Evolutionary conservation across 2,797 vertebrate species (phyloP), one percentile per base, ranked within the genome.

Genomic region (Glyptemys insculpta): DNA sequence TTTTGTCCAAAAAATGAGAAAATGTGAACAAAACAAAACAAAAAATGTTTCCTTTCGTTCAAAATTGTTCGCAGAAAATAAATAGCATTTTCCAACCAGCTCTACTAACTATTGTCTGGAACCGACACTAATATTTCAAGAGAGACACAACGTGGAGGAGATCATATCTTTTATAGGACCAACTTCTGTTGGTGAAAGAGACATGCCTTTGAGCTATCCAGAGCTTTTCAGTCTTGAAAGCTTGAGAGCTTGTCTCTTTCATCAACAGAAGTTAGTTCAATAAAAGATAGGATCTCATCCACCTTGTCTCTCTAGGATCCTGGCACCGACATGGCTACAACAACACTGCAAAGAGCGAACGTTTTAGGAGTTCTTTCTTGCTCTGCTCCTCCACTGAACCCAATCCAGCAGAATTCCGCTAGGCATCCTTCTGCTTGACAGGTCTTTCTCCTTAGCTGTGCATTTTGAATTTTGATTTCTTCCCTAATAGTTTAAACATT

Each of bases 41-140:
- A 49, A 76, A 44, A 44, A 27, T 11, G 4, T 74, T 87, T 56
- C 1, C 0, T 53, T 87, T 53, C 0, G 0, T 57, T 72, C 14
- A 19, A 12, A 0, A 0, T 34, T 62, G 12, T 78, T 5, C 37
- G 8, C 56, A 19, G 44, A 29, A 53, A 88, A 8, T 25, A 27
- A 34, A 50, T 27, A 0, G 0, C 31, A 81, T 25, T 15, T 29
- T 53, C 52, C 52, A 37, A 31, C 5, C 9, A 31, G 47, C 54
- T 76, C 41, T 47, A 27, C 12, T 44, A 44, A 74, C 72, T 15
- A 1, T 1, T 6, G 29, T 81, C 57, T 0, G 2, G 78, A 37
- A 2, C 21, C 15, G 0, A 0, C 50, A 37, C 31, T 21, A 31
- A 8, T 18, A 14, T 37, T 68, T n/a, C 34, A 37, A 37, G 59